Evolutionary conservation across 2,113 vertebrate species (phyloP), one percentile per base, ranked within the genome.

Genomic region (Excalfactoria chinensis): DNA sequence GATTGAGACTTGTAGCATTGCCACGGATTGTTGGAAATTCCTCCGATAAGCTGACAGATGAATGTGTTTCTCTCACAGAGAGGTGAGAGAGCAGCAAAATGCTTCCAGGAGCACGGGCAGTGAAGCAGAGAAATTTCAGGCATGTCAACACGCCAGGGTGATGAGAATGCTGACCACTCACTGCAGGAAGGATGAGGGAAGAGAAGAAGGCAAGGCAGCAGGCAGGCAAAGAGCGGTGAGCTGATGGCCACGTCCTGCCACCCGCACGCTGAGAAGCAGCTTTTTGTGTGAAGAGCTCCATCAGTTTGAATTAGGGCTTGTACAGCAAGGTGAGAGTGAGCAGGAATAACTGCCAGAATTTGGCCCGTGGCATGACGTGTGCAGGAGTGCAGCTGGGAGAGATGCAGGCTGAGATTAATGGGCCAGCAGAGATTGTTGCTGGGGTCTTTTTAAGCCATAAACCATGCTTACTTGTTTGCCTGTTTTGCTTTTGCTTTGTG

Each of bases 1-100:
- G 96, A 93, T 93, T 91, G 86, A 95, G 90, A 84, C 91, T 93
- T 77, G 85, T 77, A 84, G 62, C 55, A 32, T 88, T 90, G 82
- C 84, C 90, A 87, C 93, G 84, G 88, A 88, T 93, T 75, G 89
- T 49, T 91, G 88, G 95, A 93, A 95, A 95, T 92, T 92, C 95
- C 91, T 96, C 73, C 16, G 91, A 95, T 92, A 94, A 97, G 93
- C 81, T 91, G 93, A 94, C 89, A 90, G 92, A 97, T 93, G 92
- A 97, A 94, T 89, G 90, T 73, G 84, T 88, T 90, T 94, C 86
- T 94, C 93, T 88, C 73, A 73, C 53, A 73, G 90, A 96, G 92
- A 88, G 73, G 88, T 88, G 95, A 94, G 95, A 94, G 94, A 90
- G 92, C 91, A 77, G 88, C 63, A 83, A 88, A 93, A 95, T 59